These are phyloP conservation scores for Limonius californicus DNA, from an alignment of 1,140 invertebrate genomes.

Conservation along the genomic window DNA sequence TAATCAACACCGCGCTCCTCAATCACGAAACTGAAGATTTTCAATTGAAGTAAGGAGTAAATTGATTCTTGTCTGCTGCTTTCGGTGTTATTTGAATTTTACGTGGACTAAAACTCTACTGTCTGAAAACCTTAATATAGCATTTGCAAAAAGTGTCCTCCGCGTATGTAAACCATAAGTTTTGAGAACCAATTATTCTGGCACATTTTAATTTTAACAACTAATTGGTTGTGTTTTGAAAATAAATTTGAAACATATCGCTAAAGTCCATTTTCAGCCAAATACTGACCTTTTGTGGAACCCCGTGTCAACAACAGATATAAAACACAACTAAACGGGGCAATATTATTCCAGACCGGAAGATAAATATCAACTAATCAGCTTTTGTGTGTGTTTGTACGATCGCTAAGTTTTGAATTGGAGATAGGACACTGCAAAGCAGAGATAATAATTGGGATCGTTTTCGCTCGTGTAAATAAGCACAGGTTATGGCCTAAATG, in stretches of 20 bases:
- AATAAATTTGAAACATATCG: no score
- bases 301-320: no score
- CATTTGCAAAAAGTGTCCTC: no score
- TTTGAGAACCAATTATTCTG: no score
- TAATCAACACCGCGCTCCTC: constrained; percentile 13
- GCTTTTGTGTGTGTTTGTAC: no score
- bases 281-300: not conserved
- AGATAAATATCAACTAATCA: not conserved
- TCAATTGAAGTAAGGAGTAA: constrained; percentile 9
- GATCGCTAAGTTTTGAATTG: no score
- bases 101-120: not conserved
- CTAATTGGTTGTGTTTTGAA: no score
- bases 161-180: no score
- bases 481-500: not conserved
- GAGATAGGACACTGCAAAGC: not conserved
- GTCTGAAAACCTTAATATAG: not conserved
- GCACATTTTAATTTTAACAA: no score
- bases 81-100: constrained; percentile 8
- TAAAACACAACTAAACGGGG: no score
- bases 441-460: not conserved
- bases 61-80: constrained; percentile 11
- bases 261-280: not conserved
- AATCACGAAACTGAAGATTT: constrained; percentile 10
- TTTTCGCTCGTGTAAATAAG: not conserved
- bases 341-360: not conserved